Conservation (phyloP, 2,888 invertebrate species). For the Cosmopolites sordidus region DNA sequence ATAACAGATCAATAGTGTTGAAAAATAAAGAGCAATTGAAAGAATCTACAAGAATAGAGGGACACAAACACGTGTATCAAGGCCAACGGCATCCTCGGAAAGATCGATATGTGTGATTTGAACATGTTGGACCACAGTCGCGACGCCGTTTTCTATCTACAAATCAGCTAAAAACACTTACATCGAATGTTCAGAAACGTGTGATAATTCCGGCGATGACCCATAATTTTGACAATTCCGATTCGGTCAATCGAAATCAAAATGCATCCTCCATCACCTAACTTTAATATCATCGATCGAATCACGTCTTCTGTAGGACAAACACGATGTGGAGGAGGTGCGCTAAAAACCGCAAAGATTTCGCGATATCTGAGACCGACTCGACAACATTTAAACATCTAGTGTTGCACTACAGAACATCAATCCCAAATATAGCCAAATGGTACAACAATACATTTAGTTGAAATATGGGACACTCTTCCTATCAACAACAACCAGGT, state of each 20-base stretch:
- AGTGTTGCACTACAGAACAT: constrained; percentile 35
- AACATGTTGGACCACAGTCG: constrained; percentile 40
- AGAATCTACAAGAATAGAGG: constrained; percentile 47
- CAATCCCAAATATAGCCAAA: constrained; percentile 31
- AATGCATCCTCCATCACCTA: constrained; percentile 21
- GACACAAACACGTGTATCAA: constrained; percentile 44
- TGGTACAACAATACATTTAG: constrained; percentile 34
- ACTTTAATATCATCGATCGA: constrained; percentile 13
- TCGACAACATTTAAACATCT: constrained; percentile 34
- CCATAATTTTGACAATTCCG: constrained; percentile 22
- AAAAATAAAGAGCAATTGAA: constrained; percentile 46
- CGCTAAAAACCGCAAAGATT: constrained; percentile 21
- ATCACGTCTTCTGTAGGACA: constrained; percentile 16
- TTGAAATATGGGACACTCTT: constrained; percentile 32
- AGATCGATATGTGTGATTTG: constrained; percentile 38
- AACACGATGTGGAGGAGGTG: constrained; percentile 6
- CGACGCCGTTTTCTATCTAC: constrained; percentile 26
- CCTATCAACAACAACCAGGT: constrained; percentile 33
- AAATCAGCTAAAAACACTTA: constrained; percentile 35
- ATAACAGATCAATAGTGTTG: constrained; percentile 48
- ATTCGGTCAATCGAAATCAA: constrained; percentile 19
- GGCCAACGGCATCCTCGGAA: constrained; percentile 42
- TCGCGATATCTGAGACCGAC: constrained; percentile 22
- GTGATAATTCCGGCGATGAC: constrained; percentile 36
- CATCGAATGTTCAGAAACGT: constrained; percentile 45